These are phyloP conservation scores for Neolamprologus variostigma DNA, from an alignment of 2,113 vertebrate species.

Conservation along the genomic window DNA sequence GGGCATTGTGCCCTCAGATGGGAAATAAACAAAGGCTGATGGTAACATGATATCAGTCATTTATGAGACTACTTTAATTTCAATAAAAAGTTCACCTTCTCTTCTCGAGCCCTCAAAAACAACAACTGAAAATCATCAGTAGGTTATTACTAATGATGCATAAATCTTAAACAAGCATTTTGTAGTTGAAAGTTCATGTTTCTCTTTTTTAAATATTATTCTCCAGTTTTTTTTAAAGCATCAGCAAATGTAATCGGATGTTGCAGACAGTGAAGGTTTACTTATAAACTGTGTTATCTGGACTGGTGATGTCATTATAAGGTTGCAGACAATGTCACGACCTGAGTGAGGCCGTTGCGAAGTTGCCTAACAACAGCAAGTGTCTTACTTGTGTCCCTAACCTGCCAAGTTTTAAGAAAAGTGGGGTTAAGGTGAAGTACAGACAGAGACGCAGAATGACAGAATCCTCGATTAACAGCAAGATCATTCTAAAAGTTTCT, in stretches of 20 bases:
- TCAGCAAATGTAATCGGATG: neutral
- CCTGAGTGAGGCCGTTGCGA: neutral
- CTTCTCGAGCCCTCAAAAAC: neutral
- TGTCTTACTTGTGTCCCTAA: neutral
- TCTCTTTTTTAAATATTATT: neutral
- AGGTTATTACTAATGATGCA: neutral
- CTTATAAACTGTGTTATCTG: neutral
- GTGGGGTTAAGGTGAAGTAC: neutral
- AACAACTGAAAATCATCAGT: neutral
- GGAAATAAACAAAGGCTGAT: neutral
- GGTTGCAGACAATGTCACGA: neutral
- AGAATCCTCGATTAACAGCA: neutral
- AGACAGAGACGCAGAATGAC: neutral
- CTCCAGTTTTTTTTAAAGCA: neutral
- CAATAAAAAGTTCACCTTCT: neutral
- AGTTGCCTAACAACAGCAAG: neutral
- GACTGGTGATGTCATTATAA: neutral
- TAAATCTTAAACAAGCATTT: neutral
- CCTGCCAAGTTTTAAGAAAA: neutral
- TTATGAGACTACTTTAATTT: neutral
- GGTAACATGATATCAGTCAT: neutral
- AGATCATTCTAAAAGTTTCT: neutral
- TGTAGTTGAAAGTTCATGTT: neutral
- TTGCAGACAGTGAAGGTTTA: neutral
- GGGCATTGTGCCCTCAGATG: constrained; percentile 18